Conservation (phyloP, 2,888 invertebrate genomes). For the Drosophila anceps region DNA sequence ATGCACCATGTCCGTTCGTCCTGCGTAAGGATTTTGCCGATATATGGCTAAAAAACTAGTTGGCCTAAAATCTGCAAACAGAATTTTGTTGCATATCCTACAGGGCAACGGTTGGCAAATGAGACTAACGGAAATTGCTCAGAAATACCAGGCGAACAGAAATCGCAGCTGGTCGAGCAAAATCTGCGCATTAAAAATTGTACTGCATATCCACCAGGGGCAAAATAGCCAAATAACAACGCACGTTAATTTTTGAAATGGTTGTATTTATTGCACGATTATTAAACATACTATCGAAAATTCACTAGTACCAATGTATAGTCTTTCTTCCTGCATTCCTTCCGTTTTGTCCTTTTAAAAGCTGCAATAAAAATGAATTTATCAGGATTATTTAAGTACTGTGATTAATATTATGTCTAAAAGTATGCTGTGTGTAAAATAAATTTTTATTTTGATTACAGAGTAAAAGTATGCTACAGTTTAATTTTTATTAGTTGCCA, state of each 20-base stretch:
- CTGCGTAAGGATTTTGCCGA: background rate
- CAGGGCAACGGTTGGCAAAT: background rate
- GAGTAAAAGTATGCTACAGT: constrained; percentile 1
- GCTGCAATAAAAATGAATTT: background rate
- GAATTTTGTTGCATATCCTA: background rate
- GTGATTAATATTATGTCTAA: background rate
- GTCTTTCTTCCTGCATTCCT: background rate
- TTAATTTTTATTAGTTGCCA: background rate
- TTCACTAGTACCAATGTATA: background rate
- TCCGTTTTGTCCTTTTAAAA: too few species aligned
- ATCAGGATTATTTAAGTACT: background rate
- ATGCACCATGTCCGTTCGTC: background rate
- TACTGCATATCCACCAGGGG: background rate
- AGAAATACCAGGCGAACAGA: background rate
- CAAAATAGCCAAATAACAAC: background rate
- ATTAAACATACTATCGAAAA: background rate
- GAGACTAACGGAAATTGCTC: background rate
- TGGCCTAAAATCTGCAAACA: background rate
- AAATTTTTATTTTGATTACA: fast-evolving
- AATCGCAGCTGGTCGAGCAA: background rate
- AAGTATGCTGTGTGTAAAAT: background rate
- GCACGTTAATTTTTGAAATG: background rate
- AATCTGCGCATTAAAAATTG: background rate
- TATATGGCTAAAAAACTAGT: background rate
- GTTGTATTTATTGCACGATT: background rate